A percentile compares a stretch with the other conserved stretches of the same genome.
Conservation (phyloP, 2,113 vertebrate species). For the Caretta caretta region DNA sequence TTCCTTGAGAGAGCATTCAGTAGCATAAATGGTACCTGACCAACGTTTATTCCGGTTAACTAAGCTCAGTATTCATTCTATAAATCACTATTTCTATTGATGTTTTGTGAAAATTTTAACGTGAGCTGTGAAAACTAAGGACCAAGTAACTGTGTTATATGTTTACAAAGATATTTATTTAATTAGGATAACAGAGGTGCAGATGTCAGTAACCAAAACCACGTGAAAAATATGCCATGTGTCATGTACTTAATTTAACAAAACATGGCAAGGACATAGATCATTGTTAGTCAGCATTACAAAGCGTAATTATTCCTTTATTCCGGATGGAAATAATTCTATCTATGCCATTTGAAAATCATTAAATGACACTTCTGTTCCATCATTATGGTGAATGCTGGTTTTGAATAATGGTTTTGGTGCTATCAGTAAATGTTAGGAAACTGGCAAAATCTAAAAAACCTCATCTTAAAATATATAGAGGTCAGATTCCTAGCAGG, state of each 20-base stretch:
- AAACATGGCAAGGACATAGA: not conserved
- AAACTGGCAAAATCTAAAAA: constrained; percentile 55
- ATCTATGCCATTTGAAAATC: constrained; percentile 42
- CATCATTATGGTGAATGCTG: constrained; percentile 52
- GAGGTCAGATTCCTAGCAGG: constrained; percentile 4
- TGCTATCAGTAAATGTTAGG: constrained; percentile 70
- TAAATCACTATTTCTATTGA: constrained; percentile 77
- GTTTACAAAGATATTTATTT: constrained; percentile 76
- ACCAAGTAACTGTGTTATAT: constrained; percentile 79
- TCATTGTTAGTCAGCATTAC: constrained; percentile 24
- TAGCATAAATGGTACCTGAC: constrained; percentile 67
- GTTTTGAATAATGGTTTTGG: constrained; percentile 63
- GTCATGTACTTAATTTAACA: not conserved
- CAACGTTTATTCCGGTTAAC: constrained; percentile 70
- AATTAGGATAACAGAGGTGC: constrained; percentile 74
- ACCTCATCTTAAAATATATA: constrained; percentile 6
- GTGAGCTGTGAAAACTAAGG: constrained; percentile 66
- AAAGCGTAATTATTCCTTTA: constrained; percentile 50
- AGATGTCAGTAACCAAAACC: constrained; percentile 68
- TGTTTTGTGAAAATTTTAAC: constrained; percentile 77
- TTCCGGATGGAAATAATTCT: not conserved
- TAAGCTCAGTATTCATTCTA: constrained; percentile 77
- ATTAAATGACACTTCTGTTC: constrained; percentile 46
- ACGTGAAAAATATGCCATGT: not conserved
- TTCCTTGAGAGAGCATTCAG: constrained; percentile 71